Percentiles rank a stretch among this genome's conserved stretches.
These are phyloP conservation scores for Siphamia tubifer DNA, from an alignment of 2,113 vertebrate species.

Conservation along the genomic window DNA sequence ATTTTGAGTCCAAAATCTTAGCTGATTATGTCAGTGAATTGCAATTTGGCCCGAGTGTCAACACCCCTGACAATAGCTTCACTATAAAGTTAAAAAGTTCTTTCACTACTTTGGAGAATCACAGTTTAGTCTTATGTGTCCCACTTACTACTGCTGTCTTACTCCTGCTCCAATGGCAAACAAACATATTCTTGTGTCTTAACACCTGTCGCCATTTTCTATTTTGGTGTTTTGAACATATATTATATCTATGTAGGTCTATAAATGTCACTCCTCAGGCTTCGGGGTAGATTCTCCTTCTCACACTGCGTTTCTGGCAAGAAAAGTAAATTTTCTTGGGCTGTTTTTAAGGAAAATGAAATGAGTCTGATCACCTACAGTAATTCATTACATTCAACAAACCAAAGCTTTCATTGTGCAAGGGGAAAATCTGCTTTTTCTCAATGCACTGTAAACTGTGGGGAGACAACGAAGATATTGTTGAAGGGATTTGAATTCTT, in stretches of 20 bases:
- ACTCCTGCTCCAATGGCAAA: conserved; percentile 11
- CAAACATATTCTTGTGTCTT: conserved; percentile 33
- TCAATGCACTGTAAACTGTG: background rate
- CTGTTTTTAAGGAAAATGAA: background rate
- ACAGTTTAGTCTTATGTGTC: conserved; percentile 18
- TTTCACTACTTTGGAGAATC: conserved; percentile 16
- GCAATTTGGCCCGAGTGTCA: conserved; percentile 9
- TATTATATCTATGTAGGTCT: conserved; percentile 11
- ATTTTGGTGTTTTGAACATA: conserved; percentile 28
- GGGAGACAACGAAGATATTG: conserved; percentile 41
- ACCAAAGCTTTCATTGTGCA: conserved; percentile 1
- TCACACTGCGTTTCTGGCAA: background rate
- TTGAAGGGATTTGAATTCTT: conserved; percentile 39
- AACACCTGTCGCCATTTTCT: conserved; percentile 32
- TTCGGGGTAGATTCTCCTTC: background rate
- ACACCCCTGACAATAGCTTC: conserved; percentile 35
- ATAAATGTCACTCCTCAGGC: conserved; percentile 10
- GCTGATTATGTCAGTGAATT: conserved; percentile 40
- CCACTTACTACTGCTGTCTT: too few species aligned
- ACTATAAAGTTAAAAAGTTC: conserved; percentile 19
- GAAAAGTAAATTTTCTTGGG: background rate
- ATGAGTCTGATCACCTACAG: background rate
- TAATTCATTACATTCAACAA: background rate
- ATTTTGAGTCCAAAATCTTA: conserved; percentile 11
- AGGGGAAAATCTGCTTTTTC: conserved; percentile 7